phyloP scores from a whole-genome alignment of 1,140 invertebrate species.

The Philopotamus ludificatus region DNA sequence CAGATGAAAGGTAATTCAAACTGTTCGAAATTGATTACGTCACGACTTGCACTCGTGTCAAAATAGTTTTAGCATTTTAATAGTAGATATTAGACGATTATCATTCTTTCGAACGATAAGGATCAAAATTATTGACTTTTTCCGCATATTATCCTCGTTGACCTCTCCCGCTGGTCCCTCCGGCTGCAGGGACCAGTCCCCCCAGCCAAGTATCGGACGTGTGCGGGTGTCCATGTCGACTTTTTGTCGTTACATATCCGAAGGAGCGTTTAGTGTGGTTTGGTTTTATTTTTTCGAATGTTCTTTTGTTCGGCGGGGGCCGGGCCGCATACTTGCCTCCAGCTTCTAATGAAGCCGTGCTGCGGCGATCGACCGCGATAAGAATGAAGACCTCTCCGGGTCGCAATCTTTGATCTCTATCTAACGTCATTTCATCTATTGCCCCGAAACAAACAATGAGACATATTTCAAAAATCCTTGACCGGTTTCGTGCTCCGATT shows the following conservation, averaged over 20 bases:
- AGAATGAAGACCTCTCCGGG: constrained; percentile 18
- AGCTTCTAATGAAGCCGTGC: constrained; percentile 5
- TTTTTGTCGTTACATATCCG: constrained; percentile 25
- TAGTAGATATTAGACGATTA: too few species aligned
- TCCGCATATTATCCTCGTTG: too few species aligned
- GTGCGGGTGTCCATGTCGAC: neutral
- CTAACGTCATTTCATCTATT: constrained; percentile 17
- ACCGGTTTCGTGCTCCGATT: neutral
- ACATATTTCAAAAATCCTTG: constrained; percentile 11
- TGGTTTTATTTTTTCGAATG: neutral
- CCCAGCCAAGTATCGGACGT: neutral
- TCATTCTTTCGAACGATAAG: too few species aligned
- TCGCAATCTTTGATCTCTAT: constrained; percentile 30
- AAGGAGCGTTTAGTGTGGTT: constrained; percentile 17
- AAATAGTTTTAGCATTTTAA: too few species aligned
- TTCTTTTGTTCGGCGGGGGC: constrained; percentile 1
- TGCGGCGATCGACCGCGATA: constrained; percentile 25
- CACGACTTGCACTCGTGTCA: too few species aligned
- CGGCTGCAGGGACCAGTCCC: too few species aligned
- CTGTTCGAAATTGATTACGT: too few species aligned
- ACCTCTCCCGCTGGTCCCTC: too few species aligned
- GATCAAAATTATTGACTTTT: too few species aligned
- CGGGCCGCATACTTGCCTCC: constrained; percentile 16
- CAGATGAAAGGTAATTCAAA: too few species aligned
- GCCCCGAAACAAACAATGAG: constrained; percentile 21